Percentiles rank a stretch among this genome's conserved stretches.
phyloP scores from a whole-genome alignment of 2,113 vertebrate species.

The Glaucomys volans region DNA sequence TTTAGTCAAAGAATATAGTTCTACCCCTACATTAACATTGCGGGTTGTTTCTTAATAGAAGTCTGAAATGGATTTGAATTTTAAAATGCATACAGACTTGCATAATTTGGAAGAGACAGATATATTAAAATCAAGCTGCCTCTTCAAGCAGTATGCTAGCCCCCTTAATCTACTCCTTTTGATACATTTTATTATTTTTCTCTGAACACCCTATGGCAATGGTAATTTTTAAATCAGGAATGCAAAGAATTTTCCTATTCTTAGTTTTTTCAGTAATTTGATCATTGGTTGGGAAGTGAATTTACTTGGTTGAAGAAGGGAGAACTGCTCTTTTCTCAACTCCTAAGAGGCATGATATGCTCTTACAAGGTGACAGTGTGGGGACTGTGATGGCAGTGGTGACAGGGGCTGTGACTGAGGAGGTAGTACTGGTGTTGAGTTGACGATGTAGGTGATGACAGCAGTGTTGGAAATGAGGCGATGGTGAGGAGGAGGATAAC shows the following conservation, averaged over 20 bases:
- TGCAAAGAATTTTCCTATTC: not conserved
- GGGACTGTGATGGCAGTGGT: not conserved
- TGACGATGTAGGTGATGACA: not conserved
- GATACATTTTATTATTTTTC: not conserved
- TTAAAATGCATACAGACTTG: not conserved
- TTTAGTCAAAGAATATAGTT: slow-evolving; percentile 49
- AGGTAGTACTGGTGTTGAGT: not conserved
- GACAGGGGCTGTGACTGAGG: not conserved
- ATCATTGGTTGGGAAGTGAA: not conserved
- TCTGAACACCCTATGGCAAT: not conserved
- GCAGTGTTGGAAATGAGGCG: too few species aligned
- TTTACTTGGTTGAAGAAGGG: not conserved
- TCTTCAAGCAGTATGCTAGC: not conserved
- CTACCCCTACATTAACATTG: slow-evolving; percentile 14
- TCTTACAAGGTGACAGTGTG: not conserved
- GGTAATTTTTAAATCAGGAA: not conserved
- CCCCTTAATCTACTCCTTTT: not conserved
- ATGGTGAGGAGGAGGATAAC: not conserved
- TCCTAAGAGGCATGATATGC: not conserved
- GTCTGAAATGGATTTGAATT: not conserved
- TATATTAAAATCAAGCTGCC: not conserved
- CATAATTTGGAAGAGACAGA: not conserved
- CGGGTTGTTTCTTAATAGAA: slow-evolving; percentile 25
- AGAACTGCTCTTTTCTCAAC: not conserved
- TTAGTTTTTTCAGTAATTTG: not conserved